A percentile compares a stretch with the other conserved stretches of the same genome.
Conservation (phyloP, 2,888 invertebrate species). For the Cotesia congregata region DNA sequence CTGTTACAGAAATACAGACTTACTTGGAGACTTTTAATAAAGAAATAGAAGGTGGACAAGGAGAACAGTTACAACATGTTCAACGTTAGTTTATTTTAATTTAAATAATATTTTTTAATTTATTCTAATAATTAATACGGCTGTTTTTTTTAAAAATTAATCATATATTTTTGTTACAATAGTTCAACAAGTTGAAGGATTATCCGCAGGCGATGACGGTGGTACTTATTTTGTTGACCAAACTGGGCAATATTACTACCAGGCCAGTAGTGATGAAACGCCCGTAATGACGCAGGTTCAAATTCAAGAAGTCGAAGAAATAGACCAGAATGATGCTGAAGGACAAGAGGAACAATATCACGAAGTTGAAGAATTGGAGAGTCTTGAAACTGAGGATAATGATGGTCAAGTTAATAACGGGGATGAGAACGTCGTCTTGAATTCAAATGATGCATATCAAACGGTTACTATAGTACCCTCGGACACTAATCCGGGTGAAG, state of each 20-base stretch:
- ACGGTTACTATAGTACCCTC: slow-evolving; percentile 89
- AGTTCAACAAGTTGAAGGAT: slow-evolving; percentile 69
- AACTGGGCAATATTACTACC: slow-evolving; percentile 86
- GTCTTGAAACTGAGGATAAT: slow-evolving; percentile 72
- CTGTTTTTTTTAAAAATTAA: slow-evolving; percentile 10
- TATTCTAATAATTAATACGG: not conserved
- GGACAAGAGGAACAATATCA: slow-evolving; percentile 67
- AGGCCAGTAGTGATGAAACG: slow-evolving; percentile 77
- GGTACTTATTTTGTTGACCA: slow-evolving; percentile 87
- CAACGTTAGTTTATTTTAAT: slow-evolving; percentile 58
- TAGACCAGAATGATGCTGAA: slow-evolving; percentile 62
- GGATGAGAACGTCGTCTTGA: slow-evolving; percentile 69
- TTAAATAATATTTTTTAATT: slow-evolving; percentile 15
- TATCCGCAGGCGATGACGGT: slow-evolving; percentile 73
- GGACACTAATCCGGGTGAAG: slow-evolving; percentile 81
- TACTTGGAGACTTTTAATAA: slow-evolving; percentile 88
- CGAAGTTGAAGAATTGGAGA: slow-evolving; percentile 71
- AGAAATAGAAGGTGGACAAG: slow-evolving; percentile 78
- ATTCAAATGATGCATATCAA: slow-evolving; percentile 79
- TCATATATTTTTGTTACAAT: slow-evolving; percentile 3
- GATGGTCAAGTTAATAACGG: slow-evolving; percentile 54
- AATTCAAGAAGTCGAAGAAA: slow-evolving; percentile 69
- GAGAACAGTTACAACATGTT: slow-evolving; percentile 67
- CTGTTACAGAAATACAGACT: slow-evolving; percentile 82
- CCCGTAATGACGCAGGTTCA: slow-evolving; percentile 77